Evolutionary conservation across 2,888 invertebrate species (phyloP), one percentile per base, ranked within the genome.

Genomic region (Caenorhabditis plicata): DNA sequence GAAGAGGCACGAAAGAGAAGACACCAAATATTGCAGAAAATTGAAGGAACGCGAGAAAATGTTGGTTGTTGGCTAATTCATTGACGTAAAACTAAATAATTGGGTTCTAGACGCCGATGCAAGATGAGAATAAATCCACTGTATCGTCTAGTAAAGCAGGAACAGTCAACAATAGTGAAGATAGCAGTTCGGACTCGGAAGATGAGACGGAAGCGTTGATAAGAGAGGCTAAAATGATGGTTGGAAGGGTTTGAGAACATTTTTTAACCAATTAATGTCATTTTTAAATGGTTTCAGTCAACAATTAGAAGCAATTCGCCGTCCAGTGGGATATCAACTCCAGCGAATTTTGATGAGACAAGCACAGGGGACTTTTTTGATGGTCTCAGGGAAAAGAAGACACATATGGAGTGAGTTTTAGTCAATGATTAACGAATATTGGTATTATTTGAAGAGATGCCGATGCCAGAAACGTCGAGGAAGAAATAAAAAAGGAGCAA

Each of bases 341-440:
- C 67, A 7, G 42, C 43, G 0, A 48, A 22, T 19, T 23, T 50
- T 4, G 61, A 61, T 22, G 51, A 52, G 19, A 64, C 52, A 36
- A 67, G 67, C 15, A 70, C 73, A 3, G 61, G 49, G 4, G 77
- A 77, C 46, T 77, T 77, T 43, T 72, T 74, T 44, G 55, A 46
- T 11, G 73, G 74, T 22, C 58, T 75, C 13, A 65, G 68, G 25
- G 74, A 77, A 27, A 77, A 78, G 51, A 75, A 76, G 56, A 63
- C 54, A 2, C 74, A 71, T 46, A 63, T 74, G 31, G 23, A 35
- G 56, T 50, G 23, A 29, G 40, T 45, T 25, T 39, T 22, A 20
- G 20, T 19, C 22, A 19, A 2, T 20, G 5, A 3, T 11, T 32
- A 20, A 33, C n/a, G 13, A 9, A 13, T 31, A 26, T 15, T 23